Percentiles rank a stretch among this genome's conserved stretches.
These are phyloP conservation scores for Macrophya annulata DNA, from an alignment of 2,888 invertebrate species.

Conservation along the genomic window DNA sequence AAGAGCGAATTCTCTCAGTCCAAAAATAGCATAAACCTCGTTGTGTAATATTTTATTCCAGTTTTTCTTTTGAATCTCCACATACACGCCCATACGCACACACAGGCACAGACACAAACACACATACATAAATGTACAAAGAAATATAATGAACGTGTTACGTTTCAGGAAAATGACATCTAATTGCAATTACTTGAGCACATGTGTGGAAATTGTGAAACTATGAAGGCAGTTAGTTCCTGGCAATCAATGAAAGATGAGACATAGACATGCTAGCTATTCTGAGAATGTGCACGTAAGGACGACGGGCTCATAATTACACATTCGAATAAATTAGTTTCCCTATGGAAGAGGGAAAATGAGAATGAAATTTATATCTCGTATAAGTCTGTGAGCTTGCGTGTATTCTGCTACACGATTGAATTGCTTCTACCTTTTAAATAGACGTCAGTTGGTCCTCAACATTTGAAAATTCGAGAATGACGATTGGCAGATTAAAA, in stretches of 20 bases:
- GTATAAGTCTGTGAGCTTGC: no score
- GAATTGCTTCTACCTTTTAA: background rate
- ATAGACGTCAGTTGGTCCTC: background rate
- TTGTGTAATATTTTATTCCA: background rate
- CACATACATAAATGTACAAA: background rate
- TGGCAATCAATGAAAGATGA: background rate
- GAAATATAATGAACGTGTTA: background rate
- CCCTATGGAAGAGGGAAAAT: background rate
- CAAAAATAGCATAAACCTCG: background rate
- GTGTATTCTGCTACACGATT: background rate
- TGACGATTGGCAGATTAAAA: background rate
- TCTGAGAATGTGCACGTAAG: no score
- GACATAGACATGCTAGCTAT: constrained; percentile 6
- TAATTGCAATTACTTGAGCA: background rate
- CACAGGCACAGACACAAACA: background rate
- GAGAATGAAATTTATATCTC: background rate
- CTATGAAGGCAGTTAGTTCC: background rate
- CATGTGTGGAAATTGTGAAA: constrained; percentile 2
- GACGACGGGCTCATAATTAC: constrained; percentile 18
- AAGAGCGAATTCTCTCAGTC: background rate
- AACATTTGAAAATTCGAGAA: background rate
- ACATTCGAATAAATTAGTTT: constrained; percentile 28
- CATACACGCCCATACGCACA: no score
- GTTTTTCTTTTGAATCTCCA: background rate
- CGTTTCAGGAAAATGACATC: background rate